These are phyloP conservation scores for Tamandua tetradactyla DNA, from an alignment of 2,797 vertebrate genomes.

Conservation along the genomic window DNA sequence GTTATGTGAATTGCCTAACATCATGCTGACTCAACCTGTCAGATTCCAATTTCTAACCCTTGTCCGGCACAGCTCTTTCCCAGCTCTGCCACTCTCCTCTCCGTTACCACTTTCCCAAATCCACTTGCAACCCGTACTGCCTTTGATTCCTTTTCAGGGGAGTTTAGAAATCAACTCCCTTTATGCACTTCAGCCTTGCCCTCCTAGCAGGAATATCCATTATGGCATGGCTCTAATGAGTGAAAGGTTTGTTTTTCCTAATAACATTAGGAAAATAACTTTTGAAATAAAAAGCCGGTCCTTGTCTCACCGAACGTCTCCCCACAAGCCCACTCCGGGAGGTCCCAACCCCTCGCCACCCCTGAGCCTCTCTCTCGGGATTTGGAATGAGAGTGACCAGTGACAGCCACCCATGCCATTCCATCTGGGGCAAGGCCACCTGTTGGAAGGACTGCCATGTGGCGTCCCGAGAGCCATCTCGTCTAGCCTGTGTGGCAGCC, in stretches of 20 bases:
- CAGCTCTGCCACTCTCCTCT: fast-evolving
- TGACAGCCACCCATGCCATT: background rate
- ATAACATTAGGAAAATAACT: background rate
- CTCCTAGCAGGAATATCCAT: background rate
- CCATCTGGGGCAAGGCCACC: no score
- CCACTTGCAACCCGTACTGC: fast-evolving
- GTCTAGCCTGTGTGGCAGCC: background rate
- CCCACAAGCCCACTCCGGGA: background rate
- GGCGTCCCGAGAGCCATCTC: background rate
- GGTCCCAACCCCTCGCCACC: no score
- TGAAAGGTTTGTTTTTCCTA: background rate
- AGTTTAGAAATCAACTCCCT: background rate
- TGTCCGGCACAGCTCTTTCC: background rate
- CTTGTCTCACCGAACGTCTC: background rate
- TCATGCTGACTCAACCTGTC: fast-evolving
- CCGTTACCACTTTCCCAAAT: fast-evolving
- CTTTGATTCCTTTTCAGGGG: background rate
- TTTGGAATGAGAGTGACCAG: background rate
- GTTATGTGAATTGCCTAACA: no score
- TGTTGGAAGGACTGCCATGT: fast-evolving
- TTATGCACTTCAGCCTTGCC: fast-evolving
- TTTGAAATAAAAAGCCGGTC: background rate
- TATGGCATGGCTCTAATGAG: background rate
- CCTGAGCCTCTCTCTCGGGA: fast-evolving
- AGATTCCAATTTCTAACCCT: background rate